Percentiles rank a stretch among this genome's conserved stretches.
These are phyloP conservation scores for Euplexia lucipara DNA, from an alignment of 2,888 invertebrate genomes.

Conservation along the genomic window DNA sequence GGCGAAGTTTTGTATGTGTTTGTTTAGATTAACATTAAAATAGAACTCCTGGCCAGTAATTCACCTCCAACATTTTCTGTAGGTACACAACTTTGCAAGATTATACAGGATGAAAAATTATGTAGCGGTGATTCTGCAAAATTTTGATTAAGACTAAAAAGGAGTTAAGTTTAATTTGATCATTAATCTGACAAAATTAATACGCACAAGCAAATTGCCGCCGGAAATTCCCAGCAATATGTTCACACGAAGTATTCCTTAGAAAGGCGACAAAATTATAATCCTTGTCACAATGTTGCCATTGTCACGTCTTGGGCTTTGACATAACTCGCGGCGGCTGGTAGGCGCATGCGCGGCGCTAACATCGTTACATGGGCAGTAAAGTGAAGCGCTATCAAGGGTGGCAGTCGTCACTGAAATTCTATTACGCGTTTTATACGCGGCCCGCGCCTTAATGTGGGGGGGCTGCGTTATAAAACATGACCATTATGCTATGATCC, in stretches of 20 bases:
- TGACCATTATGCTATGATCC: conserved; percentile 83
- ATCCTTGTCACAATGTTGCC: conserved; percentile 70
- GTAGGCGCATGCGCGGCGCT: conserved; percentile 83
- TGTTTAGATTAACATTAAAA: conserved; percentile 37
- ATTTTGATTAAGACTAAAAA: conserved; percentile 52
- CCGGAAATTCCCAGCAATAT: conserved; percentile 50
- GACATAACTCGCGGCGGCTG: conserved; percentile 71
- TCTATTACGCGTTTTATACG: conserved; percentile 90
- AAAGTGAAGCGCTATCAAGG: conserved; percentile 75
- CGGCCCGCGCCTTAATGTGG: conserved; percentile 84
- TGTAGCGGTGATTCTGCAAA: conserved; percentile 35
- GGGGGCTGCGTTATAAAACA: conserved; percentile 84
- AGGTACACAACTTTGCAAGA: not conserved
- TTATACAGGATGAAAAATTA: conserved; percentile 19
- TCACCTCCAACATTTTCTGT: conserved; percentile 18
- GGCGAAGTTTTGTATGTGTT: conserved; percentile 46
- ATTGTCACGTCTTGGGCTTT: conserved; percentile 72
- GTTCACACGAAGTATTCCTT: conserved; percentile 60
- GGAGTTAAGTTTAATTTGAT: conserved; percentile 49
- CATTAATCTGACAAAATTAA: conserved; percentile 59
- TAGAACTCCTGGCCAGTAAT: conserved; percentile 15
- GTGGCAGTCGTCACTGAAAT: conserved; percentile 86
- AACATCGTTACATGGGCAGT: conserved; percentile 87
- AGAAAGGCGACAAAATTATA: conserved; percentile 70
- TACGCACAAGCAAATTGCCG: conserved; percentile 43